Evolutionary conservation across 2,888 invertebrate species (phyloP).

Genomic region (Phalera bucephala): DNA sequence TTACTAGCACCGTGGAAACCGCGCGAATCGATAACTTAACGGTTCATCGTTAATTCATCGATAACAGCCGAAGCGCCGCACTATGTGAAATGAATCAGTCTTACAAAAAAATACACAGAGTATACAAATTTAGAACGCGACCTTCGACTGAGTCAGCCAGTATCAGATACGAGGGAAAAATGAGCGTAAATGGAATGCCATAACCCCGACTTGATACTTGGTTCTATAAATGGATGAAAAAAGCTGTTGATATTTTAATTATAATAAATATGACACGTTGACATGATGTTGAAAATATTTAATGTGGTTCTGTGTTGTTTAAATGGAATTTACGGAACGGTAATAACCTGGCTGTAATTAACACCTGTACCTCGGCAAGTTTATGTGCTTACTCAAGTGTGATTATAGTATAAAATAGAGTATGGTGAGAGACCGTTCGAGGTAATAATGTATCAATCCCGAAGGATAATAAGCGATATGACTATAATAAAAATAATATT

Average conservation of each 20-base stretch:
- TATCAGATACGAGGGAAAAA: conserved; percentile 30
- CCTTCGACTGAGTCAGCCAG: conserved; percentile 59
- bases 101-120: conserved; percentile 45
- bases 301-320: no score
- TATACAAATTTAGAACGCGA: conserved; percentile 54
- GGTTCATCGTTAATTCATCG: conserved; percentile 26
- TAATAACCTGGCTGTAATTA: no score
- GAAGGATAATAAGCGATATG: no score
- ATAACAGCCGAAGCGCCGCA: conserved; percentile 30
- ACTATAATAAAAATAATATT: no score
- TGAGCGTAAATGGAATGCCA: conserved; percentile 8
- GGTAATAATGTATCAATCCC: no score
- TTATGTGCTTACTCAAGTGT: no score
- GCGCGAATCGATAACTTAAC: conserved; percentile 16
- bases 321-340: no score
- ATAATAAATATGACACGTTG: no score
- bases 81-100: conserved; percentile 44
- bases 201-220: conserved; percentile 16
- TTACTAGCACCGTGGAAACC: conserved; percentile 15
- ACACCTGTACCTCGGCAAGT: no score
- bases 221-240: conserved; percentile 5
- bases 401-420: no score
- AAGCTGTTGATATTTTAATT: background rate
- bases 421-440: no score
- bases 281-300: no score